Evolutionary conservation across 23 tunicate genomes (phyloP), one percentile per base, ranked within the genome.

Genomic region (Ciona savignyi): DNA sequence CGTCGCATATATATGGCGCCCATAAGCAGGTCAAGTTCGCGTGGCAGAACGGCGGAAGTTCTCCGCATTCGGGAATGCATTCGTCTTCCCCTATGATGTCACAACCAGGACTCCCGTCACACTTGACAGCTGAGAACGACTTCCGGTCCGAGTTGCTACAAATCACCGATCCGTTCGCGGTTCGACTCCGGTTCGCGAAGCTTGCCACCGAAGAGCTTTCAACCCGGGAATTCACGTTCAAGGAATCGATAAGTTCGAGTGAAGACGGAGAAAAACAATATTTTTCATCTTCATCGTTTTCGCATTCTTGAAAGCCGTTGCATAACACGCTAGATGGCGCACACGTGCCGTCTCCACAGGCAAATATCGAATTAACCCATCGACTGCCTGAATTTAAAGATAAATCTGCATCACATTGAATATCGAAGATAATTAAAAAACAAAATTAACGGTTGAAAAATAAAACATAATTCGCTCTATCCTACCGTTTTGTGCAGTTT

Each of bases 341-440:
- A 32, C 85, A 79, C 4, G 70, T 60, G 25, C 81, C 93, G 23
- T 86, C 81, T 3, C 85, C 93, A 35, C 93, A 86, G n/a, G 71
- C 42, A 23, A 86, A 9, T 24, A 78, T 33, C 30, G 33, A 1
- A 26, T 75, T 32, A 1, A 29, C 51, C 60, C 61, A 71, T 4
- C n/a, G n/a, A n/a, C n/a, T n/a, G n/a, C n/a, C n/a, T n/a, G n/a
- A n/a, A n/a, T n/a, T n/a, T n/a, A n/a, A n/a, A n/a, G n/a, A n/a
- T n/a, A n/a, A n/a, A n/a, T n/a, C n/a, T n/a, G n/a, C n/a, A n/a
- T n/a, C n/a, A n/a, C n/a, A n/a, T n/a, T n/a, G n/a, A n/a, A n/a
- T n/a, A n/a, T n/a, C n/a, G n/a, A n/a, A n/a, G n/a, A n/a, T n/a
- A n/a, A n/a, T n/a, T n/a, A n/a, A n/a, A n/a, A n/a, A n/a, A n/a